Conservation (phyloP, 2,888 invertebrate genomes). For the Heliconius charithonia region DNA sequence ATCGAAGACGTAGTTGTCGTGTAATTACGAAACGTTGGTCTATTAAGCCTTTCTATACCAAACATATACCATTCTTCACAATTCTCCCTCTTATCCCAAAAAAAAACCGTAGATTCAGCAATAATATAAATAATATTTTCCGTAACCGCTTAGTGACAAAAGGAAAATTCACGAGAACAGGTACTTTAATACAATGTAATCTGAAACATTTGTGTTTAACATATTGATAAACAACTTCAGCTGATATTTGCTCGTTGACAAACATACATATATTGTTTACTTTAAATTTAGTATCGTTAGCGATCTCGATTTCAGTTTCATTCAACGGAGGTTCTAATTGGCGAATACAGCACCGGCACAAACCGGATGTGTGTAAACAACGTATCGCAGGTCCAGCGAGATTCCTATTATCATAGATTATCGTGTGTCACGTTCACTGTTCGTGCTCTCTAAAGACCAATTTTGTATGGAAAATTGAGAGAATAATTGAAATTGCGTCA, state of each 20-base stretch:
- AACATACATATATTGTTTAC: not conserved
- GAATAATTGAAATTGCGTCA: not conserved
- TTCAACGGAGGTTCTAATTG: slow-evolving; percentile 33
- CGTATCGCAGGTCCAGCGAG: slow-evolving; percentile 36
- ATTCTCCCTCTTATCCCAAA: no score
- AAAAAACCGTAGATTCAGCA: no score
- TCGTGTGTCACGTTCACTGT: slow-evolving; percentile 29
- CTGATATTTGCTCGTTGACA: not conserved
- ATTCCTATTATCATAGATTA: slow-evolving; percentile 43
- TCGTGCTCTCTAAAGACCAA: slow-evolving; percentile 29
- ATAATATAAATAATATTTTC: not conserved
- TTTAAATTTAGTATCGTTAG: slow-evolving; percentile 11
- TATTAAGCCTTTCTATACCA: no score
- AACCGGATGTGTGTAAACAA: slow-evolving; percentile 36
- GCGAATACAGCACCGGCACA: slow-evolving; percentile 18
- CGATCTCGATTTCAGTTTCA: slow-evolving; percentile 32
- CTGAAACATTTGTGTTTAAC: not conserved
- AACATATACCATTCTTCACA: no score
- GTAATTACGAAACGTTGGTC: no score
- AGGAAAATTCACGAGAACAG: not conserved
- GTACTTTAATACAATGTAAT: not conserved
- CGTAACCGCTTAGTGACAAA: not conserved
- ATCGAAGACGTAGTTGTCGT: no score
- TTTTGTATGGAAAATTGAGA: slow-evolving; percentile 23
- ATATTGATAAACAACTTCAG: slow-evolving; percentile 7